Percentiles rank a stretch among this genome's conserved stretches.
phyloP scores from a whole-genome alignment of 2,797 vertebrate genomes.

The Schizopygopsis malacanthus region DNA sequence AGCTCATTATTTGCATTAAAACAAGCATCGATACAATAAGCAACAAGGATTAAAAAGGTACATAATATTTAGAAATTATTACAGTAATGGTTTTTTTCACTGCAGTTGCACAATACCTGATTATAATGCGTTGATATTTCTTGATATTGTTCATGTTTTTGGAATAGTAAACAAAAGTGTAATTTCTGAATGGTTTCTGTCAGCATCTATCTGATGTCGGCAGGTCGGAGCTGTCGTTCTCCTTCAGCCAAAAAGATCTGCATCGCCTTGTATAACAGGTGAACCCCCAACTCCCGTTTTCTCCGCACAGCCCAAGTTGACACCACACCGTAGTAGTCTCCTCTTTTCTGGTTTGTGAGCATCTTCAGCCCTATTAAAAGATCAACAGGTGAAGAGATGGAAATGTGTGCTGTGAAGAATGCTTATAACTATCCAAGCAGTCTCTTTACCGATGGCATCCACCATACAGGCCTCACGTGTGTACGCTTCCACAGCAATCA shows the following conservation, averaged over 20 bases:
- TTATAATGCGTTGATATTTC: too few species aligned
- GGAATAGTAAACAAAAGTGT: not conserved
- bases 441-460: slow-evolving; percentile 86
- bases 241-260: slow-evolving; percentile 91
- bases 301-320: slow-evolving; percentile 78
- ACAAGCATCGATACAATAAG: not conserved
- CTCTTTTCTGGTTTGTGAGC: slow-evolving; percentile 89
- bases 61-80: too few species aligned
- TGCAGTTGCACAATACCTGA: too few species aligned
- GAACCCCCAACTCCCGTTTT: slow-evolving; percentile 80
- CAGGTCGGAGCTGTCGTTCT: slow-evolving; percentile 85
- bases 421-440: not conserved
- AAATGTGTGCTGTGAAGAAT: not conserved
- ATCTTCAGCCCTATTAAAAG: slow-evolving; percentile 81
- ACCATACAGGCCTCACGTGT: slow-evolving; percentile 90
- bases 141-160: too few species aligned
- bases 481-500: slow-evolving; percentile 88
- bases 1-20: not conserved
- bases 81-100: too few species aligned
- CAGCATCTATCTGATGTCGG: slow-evolving; percentile 74
- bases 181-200: not conserved
- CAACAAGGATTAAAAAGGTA: not conserved
- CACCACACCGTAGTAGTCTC: slow-evolving; percentile 85
- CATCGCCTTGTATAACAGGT: slow-evolving; percentile 86
- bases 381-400: not conserved